phyloP scores from a whole-genome alignment of 2,113 vertebrate genomes.

The Kryptolebias marmoratus region DNA sequence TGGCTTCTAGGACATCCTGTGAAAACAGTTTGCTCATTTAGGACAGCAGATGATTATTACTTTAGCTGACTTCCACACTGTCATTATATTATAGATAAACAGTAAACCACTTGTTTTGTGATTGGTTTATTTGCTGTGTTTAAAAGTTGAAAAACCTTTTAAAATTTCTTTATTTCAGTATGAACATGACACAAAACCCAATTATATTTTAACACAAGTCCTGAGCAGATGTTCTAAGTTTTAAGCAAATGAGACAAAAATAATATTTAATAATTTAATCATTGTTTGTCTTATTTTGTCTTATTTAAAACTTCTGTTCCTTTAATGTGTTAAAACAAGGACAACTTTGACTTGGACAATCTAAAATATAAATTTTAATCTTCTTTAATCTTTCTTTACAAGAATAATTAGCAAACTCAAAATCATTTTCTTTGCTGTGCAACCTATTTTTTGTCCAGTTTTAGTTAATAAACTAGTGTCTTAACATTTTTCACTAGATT shows the following conservation, averaged over 20 bases:
- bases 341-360: too few species aligned
- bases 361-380: too few species aligned
- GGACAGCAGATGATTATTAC: background rate
- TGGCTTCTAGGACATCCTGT: background rate
- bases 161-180: background rate
- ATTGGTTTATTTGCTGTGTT: background rate
- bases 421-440: too few species aligned
- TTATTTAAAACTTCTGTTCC: too few species aligned
- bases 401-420: too few species aligned
- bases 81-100: background rate
- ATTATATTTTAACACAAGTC: background rate
- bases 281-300: too few species aligned
- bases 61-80: background rate
- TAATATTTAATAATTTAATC: too few species aligned
- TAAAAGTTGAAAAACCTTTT: background rate
- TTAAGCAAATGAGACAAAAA: too few species aligned
- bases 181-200: background rate
- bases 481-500: too few species aligned
- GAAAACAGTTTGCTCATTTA: constrained; percentile 1
- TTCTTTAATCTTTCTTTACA: too few species aligned
- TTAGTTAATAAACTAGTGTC: background rate
- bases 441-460: background rate
- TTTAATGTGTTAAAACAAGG: too few species aligned
- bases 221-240: background rate
- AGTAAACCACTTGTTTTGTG: background rate